phyloP scores from a whole-genome alignment of 2,113 vertebrate genomes.

The Uropsilus gracilis region DNA sequence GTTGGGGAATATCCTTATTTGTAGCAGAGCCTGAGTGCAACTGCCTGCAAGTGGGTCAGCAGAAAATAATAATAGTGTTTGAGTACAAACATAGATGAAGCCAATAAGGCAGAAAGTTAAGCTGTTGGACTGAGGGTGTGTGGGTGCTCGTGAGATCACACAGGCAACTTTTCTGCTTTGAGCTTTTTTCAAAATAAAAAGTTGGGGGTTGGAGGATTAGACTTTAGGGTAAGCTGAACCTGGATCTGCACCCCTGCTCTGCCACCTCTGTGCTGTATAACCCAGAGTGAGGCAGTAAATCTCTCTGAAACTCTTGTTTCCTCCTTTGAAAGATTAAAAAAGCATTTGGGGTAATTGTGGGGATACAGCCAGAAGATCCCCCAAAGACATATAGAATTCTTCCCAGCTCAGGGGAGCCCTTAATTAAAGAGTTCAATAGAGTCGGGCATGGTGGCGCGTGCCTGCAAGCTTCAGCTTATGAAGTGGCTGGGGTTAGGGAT shows the following conservation, averaged over 20 bases:
- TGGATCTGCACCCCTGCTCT: not conserved
- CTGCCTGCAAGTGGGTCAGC: not conserved
- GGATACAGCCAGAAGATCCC: not conserved
- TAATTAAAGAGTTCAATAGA: not conserved
- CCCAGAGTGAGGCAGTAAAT: not conserved
- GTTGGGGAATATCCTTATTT: not conserved
- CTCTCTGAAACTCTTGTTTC: constrained; percentile 12
- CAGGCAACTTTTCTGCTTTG: not conserved
- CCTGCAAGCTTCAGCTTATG: too few species aligned
- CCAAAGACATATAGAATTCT: not conserved
- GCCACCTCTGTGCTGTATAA: not conserved
- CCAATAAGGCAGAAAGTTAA: not conserved
- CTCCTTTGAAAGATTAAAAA: constrained; percentile 29
- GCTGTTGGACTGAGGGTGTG: not conserved
- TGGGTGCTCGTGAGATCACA: not conserved
- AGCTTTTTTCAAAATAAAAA: constrained; percentile 13
- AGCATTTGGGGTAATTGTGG: not conserved
- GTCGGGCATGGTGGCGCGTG: too few species aligned
- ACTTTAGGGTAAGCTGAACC: not conserved
- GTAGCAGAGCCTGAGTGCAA: not conserved
- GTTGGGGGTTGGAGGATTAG: not conserved
- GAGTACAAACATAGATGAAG: not conserved
- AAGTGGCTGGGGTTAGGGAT: too few species aligned
- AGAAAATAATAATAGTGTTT: not conserved
- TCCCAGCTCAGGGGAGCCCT: not conserved